Evolutionary conservation across 2,113 vertebrate species (phyloP).

Genomic region (Clinocottus analis): DNA sequence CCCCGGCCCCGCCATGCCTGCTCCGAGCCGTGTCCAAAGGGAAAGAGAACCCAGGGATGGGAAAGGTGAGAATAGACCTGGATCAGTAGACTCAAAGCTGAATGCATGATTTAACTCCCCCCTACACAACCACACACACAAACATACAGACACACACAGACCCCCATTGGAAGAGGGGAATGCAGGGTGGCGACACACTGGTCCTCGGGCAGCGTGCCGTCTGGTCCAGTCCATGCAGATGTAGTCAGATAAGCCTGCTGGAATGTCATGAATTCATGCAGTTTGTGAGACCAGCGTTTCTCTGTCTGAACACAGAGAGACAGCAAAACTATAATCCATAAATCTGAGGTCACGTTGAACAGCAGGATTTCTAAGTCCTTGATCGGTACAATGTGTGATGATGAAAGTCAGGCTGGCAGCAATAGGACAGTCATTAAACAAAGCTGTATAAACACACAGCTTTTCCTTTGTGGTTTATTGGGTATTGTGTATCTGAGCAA

Average conservation of each 20-base stretch:
- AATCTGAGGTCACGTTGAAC: conserved; percentile 34
- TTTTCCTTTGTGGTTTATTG: conserved; percentile 82
- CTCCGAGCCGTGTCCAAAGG: conserved; percentile 95
- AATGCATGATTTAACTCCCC: conserved; percentile 1
- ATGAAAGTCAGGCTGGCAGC: conserved; percentile 62
- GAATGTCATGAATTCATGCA: conserved; percentile 75
- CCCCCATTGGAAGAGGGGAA: conserved; percentile 53
- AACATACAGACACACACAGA: conserved; percentile 35
- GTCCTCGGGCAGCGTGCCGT: conserved; percentile 54
- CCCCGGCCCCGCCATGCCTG: conserved; percentile 95
- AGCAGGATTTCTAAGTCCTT: conserved; percentile 57
- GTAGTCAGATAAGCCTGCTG: conserved; percentile 73
- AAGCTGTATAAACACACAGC: conserved; percentile 71
- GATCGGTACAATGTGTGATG: conserved; percentile 38
- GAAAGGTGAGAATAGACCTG: conserved; percentile 87
- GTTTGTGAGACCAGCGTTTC: conserved; percentile 56
- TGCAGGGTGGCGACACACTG: conserved; percentile 61
- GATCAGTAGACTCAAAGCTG: conserved; percentile 3
- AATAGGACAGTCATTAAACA: conserved; percentile 72
- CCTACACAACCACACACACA: conserved; percentile 2
- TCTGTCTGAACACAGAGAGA: conserved; percentile 47
- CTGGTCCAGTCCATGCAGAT: conserved; percentile 68
- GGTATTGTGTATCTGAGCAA: conserved; percentile 78
- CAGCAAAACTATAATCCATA: conserved; percentile 50
- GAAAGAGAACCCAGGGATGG: conserved; percentile 97